Conservation (phyloP, 2,113 vertebrate genomes). For the Mormyrus iriodes region DNA sequence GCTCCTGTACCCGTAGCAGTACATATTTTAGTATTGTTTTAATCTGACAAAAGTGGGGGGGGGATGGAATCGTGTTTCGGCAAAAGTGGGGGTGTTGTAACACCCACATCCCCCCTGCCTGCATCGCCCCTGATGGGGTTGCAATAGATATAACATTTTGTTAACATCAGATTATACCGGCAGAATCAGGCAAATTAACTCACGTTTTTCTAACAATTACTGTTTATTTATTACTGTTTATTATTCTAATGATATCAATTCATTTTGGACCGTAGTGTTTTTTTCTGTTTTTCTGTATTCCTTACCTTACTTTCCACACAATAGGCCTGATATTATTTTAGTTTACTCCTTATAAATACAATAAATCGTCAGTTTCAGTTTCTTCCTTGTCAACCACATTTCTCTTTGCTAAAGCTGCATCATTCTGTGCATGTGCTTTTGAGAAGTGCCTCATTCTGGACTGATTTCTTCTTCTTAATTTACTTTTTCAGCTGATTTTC, state of each 20-base stretch:
- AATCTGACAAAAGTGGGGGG: no score
- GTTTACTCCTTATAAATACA: neutral
- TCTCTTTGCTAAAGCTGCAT: neutral
- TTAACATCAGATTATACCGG: neutral
- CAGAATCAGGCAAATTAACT: neutral
- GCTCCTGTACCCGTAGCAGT: no score
- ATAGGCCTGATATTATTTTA: no score
- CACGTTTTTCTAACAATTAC: neutral
- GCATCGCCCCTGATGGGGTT: no score
- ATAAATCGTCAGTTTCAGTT: neutral
- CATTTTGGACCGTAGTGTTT: neutral
- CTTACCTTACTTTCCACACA: no score
- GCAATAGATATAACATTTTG: neutral
- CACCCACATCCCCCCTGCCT: no score
- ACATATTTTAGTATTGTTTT: no score
- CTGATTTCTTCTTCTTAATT: slow-evolving; percentile 4
- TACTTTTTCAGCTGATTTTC: neutral
- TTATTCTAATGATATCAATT: neutral
- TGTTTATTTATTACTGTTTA: neutral
- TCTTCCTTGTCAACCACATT: neutral
- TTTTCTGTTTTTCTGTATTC: neutral
- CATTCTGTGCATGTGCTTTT: neutral
- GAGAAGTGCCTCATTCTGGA: neutral
- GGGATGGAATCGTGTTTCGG: no score
- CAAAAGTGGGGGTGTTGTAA: no score